Conservation (phyloP, 2,113 vertebrate genomes). For the Leptocoma aspasia region DNA sequence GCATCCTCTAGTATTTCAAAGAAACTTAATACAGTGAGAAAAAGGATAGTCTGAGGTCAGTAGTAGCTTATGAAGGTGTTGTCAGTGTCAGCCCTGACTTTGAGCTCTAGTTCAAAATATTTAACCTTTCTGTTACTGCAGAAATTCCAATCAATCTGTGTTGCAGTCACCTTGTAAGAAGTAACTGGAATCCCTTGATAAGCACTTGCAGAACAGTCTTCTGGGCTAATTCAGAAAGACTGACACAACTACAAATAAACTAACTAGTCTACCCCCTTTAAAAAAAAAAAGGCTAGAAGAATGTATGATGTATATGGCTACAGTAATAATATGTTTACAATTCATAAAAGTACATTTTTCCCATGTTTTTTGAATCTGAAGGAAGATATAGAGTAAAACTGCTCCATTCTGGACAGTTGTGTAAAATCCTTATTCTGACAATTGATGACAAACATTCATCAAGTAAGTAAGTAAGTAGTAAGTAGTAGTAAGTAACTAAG, state of each 20-base stretch:
- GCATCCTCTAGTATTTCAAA: neutral
- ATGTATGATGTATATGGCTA: neutral
- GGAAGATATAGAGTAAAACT: neutral
- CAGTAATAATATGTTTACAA: neutral
- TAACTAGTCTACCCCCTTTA: neutral
- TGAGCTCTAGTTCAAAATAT: constrained; percentile 12
- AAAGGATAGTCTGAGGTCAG: constrained; percentile 14
- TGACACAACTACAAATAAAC: neutral
- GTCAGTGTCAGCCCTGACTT: constrained; percentile 34
- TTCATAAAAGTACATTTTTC: neutral
- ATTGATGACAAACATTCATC: neutral
- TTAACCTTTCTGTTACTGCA: constrained; percentile 58
- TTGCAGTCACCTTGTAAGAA: constrained; percentile 44
- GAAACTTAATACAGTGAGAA: neutral
- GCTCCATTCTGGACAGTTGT: neutral
- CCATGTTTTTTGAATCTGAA: neutral
- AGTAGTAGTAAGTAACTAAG: neutral
- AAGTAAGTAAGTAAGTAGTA: neutral
- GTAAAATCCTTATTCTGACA: neutral
- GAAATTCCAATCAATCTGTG: constrained; percentile 31
- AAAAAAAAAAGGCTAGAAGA: neutral
- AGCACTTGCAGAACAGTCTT: constrained; percentile 16
- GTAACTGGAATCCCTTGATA: constrained; percentile 27
- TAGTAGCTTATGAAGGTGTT: constrained; percentile 15
- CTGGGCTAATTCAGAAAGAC: constrained; percentile 4